Base-by-base conservation (phyloP, 2,888 invertebrate genomes). In the Philaethria dido region DNA sequence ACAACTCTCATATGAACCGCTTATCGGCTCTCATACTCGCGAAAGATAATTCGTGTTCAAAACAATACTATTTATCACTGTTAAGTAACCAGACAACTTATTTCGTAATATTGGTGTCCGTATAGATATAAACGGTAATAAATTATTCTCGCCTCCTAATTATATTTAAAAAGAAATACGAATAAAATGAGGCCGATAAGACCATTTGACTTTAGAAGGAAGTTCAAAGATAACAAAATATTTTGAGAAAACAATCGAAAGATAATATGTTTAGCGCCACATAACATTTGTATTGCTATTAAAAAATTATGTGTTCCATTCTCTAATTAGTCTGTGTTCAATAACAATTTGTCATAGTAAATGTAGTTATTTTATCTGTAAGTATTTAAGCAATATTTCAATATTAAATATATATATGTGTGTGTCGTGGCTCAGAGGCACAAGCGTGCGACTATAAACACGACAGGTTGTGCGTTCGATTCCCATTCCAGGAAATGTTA, bases 1-100 rank as follows among this genome's bases (percentile, higher is more conserved):
- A 85, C 81, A 86, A 78, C 80, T 76, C 78, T 79, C 79, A 77
- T 77, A 80, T 79, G 79, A 78, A 81, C 78, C 71, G 70, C 78
- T 86, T 85, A 86, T 85, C 85, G 78, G 73, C 75, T 74, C 75
- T 79, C 78, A 77, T 81, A 80, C 82, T 78, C 78, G 82, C 82
- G 66, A 83, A 82, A 77, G 82, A 84, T 84, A 83, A 84, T 74
- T 76, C 74, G 78, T 78, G 78, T 82, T 79, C 74, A 84, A 83
- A 85, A 86, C 82, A 84, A 82, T 83, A 78, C 75, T 76, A 77
- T 76, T 82, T 82, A 83, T 82, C 79, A 66, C 69, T 76, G 74
- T 80, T 81, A 79, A 78, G 78, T 83, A 83, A 86, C 76, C 76
- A 79, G 76, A 72, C 69, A 57, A 68, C 48, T 62, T 79, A 78